Evolutionary conservation across 64 coral and sea anemone species (phyloP), one percentile per base, ranked within the genome.

Genomic region (Cladopsammia gracilis): DNA sequence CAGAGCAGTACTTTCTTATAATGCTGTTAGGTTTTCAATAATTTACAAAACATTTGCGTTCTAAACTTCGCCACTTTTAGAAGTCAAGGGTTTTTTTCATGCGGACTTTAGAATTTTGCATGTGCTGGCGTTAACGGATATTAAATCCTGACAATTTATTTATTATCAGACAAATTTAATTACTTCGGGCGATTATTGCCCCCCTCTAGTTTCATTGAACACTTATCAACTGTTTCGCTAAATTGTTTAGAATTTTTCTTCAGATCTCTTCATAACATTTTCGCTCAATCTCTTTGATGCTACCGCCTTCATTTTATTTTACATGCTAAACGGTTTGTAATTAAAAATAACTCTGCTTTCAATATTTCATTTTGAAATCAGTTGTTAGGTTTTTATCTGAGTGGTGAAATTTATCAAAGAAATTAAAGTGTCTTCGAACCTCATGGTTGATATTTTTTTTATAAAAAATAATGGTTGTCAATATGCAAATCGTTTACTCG

Each of bases 131-230:
- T 54, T 24, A 52, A 77, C 48, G 9, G 50, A 77, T 77, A 54
- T 76, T 24, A 24, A 13, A 54, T 77, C 1, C 6, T 77, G 50
- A 25, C 10, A 19, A 54, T 7, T 13, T 77, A 54, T 49, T 54
- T 77, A 54, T 77, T 49, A 54, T 8, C 10, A 10, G 75, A 53
- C 19, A 77, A 75, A 77, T 77, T 77, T 77, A 56, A 77, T 77
- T 77, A 77, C 75, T 56, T 56, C n/a, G 18, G 12, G 22, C 75
- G 49, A 77, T 77, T 77, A 77, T 54, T 77, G 75, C 75, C 75
- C 75, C 34, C 75, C 50, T 77, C 48, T 8, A 56, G 75, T 77
- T 77, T 54, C 48, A 56, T 47, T 73, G 43, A 12, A 6, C 13
- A 73, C 6, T 73, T 44, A 47, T 46, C 70, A 73, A 46, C 12